Percentiles rank a stretch among this genome's conserved stretches.
Evolutionary conservation across 2,888 invertebrate species (phyloP).

Genomic region (Malthinus seriepunctatus): DNA sequence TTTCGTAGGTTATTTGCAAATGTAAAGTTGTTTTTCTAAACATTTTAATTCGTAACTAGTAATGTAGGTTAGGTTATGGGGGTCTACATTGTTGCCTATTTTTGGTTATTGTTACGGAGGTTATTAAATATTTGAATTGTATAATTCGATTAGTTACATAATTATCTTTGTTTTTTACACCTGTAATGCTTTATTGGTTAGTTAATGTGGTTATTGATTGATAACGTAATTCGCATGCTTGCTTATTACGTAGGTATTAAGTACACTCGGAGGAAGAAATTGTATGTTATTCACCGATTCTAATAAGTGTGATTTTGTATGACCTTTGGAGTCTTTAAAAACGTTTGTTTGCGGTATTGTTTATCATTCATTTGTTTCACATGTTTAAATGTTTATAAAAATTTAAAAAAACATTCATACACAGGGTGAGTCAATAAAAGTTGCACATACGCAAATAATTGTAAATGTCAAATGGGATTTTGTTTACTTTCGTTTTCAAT

Average conservation of each 20-base stretch:
- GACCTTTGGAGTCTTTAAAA: background rate
- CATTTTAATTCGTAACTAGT: background rate
- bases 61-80: slow-evolving; percentile 28
- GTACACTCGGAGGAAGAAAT: slow-evolving; percentile 8
- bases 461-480: too few relatives aligned
- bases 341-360: too few relatives aligned
- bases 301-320: background rate
- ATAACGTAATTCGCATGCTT: slow-evolving; percentile 19
- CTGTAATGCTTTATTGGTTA: background rate
- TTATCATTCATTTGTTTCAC: too few relatives aligned
- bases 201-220: slow-evolving; percentile 15
- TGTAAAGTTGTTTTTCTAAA: background rate
- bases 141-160: slow-evolving; percentile 2
- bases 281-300: background rate
- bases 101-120: background rate
- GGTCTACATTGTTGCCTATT: background rate
- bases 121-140: slow-evolving; percentile 3
- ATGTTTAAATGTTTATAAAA: too few relatives aligned
- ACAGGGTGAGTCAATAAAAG: too few relatives aligned
- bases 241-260: slow-evolving; percentile 18
- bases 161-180: background rate
- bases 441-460: too few relatives aligned
- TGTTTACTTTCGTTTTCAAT: too few relatives aligned
- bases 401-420: too few relatives aligned
- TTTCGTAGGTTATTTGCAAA: background rate